Percentiles rank a stretch among this genome's conserved stretches.
phyloP scores from a whole-genome alignment of 2,888 invertebrate genomes.

The Nyleta sp. region DNA sequence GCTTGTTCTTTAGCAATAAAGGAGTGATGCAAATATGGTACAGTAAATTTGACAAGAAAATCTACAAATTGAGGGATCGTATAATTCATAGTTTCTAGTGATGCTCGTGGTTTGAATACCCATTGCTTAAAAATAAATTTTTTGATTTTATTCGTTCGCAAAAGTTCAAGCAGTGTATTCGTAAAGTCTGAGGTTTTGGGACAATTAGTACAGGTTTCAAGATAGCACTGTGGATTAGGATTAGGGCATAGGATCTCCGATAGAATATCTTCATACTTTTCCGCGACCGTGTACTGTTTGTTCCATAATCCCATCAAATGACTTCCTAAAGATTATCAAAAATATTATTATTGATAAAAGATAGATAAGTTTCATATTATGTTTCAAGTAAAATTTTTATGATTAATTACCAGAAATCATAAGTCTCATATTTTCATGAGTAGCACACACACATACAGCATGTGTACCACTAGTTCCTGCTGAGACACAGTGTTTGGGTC shows the following conservation, averaged over 20 bases:
- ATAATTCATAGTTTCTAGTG: constrained; percentile 17
- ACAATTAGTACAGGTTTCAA: constrained; percentile 27
- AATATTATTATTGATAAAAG: not conserved
- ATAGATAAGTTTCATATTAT: not conserved
- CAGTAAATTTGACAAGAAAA: constrained; percentile 5
- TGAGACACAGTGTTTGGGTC: constrained; percentile 5
- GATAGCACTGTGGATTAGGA: constrained; percentile 18
- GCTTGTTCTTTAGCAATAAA: constrained; percentile 46
- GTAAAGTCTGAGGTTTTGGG: constrained; percentile 5
- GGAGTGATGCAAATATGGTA: constrained; percentile 29
- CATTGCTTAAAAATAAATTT: constrained; percentile 24
- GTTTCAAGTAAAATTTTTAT: not conserved
- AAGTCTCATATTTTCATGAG: constrained; percentile 39
- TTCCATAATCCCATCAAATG: constrained; percentile 13
- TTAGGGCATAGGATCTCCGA: constrained; percentile 21
- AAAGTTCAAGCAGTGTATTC: constrained; percentile 1
- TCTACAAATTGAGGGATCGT: constrained; percentile 15
- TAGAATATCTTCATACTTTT: constrained; percentile 31
- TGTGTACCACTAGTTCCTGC: constrained; percentile 15
- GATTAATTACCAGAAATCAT: not conserved
- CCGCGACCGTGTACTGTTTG: not conserved
- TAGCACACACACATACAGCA: constrained; percentile 23
- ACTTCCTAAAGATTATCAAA: constrained; percentile 18
- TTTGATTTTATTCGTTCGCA: constrained; percentile 16
- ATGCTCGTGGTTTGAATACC: constrained; percentile 19